phyloP scores from a whole-genome alignment of 2,113 vertebrate genomes.

The Choloepus hoffmanni region DNA sequence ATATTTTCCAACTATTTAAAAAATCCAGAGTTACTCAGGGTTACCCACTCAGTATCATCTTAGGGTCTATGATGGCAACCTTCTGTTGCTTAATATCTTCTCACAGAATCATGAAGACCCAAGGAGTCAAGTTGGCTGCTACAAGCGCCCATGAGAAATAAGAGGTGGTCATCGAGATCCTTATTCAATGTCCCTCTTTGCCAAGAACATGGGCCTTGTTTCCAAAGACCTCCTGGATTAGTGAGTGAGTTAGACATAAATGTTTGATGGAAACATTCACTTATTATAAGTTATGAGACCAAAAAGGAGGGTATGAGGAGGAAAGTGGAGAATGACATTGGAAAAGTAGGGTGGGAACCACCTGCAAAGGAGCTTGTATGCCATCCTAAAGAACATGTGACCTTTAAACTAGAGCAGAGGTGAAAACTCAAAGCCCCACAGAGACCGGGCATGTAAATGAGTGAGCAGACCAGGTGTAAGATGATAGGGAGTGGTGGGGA shows the following conservation, averaged over 20 bases:
- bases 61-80: background rate
- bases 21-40: background rate
- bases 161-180: background rate
- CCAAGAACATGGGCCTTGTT: background rate
- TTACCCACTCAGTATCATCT: too few relatives aligned
- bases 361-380: background rate
- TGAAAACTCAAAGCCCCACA: background rate
- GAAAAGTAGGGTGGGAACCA: background rate
- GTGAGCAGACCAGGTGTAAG: background rate
- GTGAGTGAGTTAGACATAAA: background rate
- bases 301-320: background rate
- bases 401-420: background rate
- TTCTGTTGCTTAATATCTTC: background rate
- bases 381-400: background rate
- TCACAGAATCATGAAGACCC: background rate
- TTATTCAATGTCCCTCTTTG: background rate
- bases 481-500: background rate
- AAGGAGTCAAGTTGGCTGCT: too few relatives aligned
- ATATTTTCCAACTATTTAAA: background rate
- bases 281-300: background rate
- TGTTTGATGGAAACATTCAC: background rate
- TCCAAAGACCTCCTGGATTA: background rate
- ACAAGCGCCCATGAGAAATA: background rate
- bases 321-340: background rate
- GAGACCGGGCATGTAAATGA: background rate